phyloP scores from a whole-genome alignment of 2,888 invertebrate species.

The Parochlus steinenii region DNA sequence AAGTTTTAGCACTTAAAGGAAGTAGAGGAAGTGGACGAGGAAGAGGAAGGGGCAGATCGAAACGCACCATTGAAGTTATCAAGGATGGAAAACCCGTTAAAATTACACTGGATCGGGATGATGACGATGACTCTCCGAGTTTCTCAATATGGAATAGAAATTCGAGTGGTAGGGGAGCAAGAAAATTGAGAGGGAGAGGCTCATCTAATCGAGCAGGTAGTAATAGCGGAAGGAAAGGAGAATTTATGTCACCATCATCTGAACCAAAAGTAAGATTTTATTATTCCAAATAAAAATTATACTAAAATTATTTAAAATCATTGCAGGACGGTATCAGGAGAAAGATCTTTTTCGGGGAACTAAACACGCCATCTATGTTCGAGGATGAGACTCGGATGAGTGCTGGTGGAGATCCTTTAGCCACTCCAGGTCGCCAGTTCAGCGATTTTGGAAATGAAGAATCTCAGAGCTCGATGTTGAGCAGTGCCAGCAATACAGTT shows the following conservation, averaged over 20 bases:
- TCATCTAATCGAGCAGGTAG: slow-evolving; percentile 17
- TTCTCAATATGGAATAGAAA: slow-evolving; percentile 10
- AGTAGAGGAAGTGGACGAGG: slow-evolving; percentile 28
- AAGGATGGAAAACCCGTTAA: slow-evolving; percentile 14
- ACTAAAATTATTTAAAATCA: neutral
- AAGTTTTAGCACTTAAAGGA: slow-evolving; percentile 17
- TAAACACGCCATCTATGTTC: slow-evolving; percentile 36
- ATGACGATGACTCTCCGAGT: slow-evolving; percentile 11
- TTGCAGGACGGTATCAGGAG: slow-evolving; percentile 14
- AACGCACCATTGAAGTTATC: slow-evolving; percentile 28
- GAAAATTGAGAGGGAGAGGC: slow-evolving; percentile 19
- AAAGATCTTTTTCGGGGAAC: slow-evolving; percentile 21
- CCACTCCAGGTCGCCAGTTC: slow-evolving; percentile 19
- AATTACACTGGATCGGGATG: slow-evolving; percentile 10
- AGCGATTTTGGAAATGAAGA: slow-evolving; percentile 41
- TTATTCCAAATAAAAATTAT: neutral
- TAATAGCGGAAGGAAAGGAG: slow-evolving; percentile 20
- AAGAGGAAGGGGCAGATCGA: slow-evolving; percentile 29
- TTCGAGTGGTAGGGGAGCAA: slow-evolving; percentile 20
- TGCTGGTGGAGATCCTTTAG: slow-evolving; percentile 41
- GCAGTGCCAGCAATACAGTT: slow-evolving; percentile 33
- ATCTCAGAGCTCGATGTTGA: slow-evolving; percentile 69
- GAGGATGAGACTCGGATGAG: slow-evolving; percentile 64
- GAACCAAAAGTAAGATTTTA: slow-evolving; percentile 7
- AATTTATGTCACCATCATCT: slow-evolving; percentile 22